phyloP scores from a whole-genome alignment of 2,888 invertebrate species.

The Pristionchus maxplancki region DNA sequence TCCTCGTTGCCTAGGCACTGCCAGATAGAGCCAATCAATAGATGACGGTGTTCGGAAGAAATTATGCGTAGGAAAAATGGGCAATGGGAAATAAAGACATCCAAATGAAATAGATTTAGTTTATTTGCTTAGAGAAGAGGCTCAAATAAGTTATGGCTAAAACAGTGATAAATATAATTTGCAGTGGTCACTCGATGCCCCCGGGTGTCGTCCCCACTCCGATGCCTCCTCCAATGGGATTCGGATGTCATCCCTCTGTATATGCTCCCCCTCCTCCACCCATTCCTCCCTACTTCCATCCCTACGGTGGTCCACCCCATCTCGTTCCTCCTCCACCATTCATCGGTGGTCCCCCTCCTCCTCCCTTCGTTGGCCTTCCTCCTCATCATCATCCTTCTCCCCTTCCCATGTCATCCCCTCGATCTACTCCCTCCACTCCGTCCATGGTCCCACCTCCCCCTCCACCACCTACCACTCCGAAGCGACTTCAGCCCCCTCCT shows the following conservation, averaged over 20 bases:
- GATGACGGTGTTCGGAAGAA: no score
- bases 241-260: background rate
- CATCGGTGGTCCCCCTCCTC: background rate
- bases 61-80: no score
- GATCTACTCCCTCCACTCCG: background rate
- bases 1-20: background rate
- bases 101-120: no score
- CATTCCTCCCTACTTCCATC: background rate
- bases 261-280: background rate
- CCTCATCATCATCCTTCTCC: slow-evolving; percentile 32
- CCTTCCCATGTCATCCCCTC: background rate
- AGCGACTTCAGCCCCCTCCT: slow-evolving; percentile 5
- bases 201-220: slow-evolving; percentile 8
- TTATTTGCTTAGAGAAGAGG: no score
- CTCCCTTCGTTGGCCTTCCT: background rate
- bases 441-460: slow-evolving; percentile 32
- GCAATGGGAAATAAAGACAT: no score
- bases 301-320: background rate
- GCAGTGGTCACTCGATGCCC: slow-evolving; percentile 21
- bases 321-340: background rate
- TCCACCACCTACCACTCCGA: background rate
- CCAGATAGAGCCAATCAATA: background rate
- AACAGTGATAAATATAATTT: background rate
- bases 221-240: slow-evolving; percentile 36
- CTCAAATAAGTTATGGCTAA: no score